Evolutionary conservation across 1,140 invertebrate genomes (phyloP).

Genomic region (Artemia franciscana): DNA sequence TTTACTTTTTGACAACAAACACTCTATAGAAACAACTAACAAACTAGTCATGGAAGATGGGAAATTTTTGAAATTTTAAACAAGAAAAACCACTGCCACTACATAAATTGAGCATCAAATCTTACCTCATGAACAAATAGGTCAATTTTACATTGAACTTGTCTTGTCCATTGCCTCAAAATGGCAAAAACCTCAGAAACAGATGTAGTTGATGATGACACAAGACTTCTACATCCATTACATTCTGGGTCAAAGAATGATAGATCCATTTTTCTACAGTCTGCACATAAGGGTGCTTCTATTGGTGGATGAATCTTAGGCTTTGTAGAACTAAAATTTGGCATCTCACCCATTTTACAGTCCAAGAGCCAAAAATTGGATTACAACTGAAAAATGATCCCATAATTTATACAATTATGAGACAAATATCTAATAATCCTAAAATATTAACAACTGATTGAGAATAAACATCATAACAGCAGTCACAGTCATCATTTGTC

Average conservation of each 20-base stretch:
- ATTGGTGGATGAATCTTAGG: constrained; percentile 22
- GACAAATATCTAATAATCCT: no score
- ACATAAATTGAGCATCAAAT: background rate
- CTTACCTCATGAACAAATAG: constrained; percentile 23
- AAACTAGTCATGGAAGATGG: no score
- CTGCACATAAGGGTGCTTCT: constrained; percentile 25
- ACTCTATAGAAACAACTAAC: no score
- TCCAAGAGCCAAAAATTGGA: no score
- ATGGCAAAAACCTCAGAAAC: constrained; percentile 28
- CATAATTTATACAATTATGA: no score
- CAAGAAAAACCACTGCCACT: no score
- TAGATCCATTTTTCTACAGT: constrained; percentile 23
- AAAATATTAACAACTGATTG: no score
- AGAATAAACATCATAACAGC: no score
- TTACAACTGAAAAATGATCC: no score
- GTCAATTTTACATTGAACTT: constrained; percentile 26
- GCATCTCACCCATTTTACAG: background rate
- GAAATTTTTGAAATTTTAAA: no score
- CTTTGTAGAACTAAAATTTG: background rate
- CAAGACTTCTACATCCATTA: constrained; percentile 21
- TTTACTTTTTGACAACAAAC: no score
- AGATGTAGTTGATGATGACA: constrained; percentile 21
- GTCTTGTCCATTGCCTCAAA: constrained; percentile 29
- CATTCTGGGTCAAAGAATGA: constrained; percentile 27
- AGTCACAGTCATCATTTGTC: no score